Evolutionary conservation across 2,797 vertebrate species (phyloP).

Genomic region (Aphelocoma californica): DNA sequence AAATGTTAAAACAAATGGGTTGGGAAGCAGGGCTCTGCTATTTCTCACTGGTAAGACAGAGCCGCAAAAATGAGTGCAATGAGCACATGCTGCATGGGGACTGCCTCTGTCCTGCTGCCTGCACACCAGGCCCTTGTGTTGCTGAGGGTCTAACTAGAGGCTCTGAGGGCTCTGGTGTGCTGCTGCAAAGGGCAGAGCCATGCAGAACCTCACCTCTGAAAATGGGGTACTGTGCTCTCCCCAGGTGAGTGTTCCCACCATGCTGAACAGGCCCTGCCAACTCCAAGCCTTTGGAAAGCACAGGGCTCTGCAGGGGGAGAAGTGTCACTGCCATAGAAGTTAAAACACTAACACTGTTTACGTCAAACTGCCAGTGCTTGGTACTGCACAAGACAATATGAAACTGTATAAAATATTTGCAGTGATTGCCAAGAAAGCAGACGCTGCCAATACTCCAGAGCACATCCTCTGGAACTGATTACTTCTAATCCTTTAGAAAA

Average conservation of each 20-base stretch:
- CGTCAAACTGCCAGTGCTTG: not conserved
- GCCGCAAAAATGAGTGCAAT: not conserved
- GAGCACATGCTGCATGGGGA: not conserved
- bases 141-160: not conserved
- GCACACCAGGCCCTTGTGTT: not conserved
- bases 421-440: conserved; percentile 71
- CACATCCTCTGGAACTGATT: conserved; percentile 78
- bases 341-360: conserved; percentile 14
- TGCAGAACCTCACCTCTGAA: rapidly evolving
- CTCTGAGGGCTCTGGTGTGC: not conserved
- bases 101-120: not conserved
- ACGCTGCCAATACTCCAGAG: conserved; percentile 57
- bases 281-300: not conserved
- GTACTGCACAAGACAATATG: conserved; percentile 15
- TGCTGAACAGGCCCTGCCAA: rapidly evolving
- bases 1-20: not conserved
- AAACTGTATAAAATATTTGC: conserved; percentile 61
- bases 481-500: conserved; percentile 72
- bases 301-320: not conserved
- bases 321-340: not conserved
- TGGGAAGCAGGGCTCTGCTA: not conserved
- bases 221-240: not conserved
- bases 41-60: not conserved
- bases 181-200: rapidly evolving
- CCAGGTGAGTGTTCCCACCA: not conserved